phyloP scores from a whole-genome alignment of 2,113 vertebrate genomes.

The Morone chrysops region DNA sequence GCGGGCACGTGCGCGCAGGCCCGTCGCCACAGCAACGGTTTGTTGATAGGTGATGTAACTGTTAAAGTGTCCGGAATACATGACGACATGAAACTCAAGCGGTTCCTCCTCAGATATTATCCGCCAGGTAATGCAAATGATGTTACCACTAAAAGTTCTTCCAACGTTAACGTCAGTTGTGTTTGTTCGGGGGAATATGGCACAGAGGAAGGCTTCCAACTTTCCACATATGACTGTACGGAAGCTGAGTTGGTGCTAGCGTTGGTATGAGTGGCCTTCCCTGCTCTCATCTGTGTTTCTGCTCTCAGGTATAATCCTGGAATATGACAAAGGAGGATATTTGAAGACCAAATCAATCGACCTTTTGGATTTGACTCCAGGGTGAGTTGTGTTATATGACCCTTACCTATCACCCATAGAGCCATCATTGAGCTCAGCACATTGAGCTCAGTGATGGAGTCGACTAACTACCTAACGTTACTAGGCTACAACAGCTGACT shows the following conservation, averaged over 20 bases:
- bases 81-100: conserved; percentile 86
- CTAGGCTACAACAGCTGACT: too few relatives aligned
- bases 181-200: not conserved
- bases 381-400: conserved; percentile 69
- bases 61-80: too few relatives aligned
- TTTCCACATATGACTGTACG: too few relatives aligned
- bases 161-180: too few relatives aligned
- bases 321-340: conserved; percentile 88
- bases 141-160: not conserved
- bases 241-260: not conserved
- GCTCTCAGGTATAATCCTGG: conserved; percentile 90
- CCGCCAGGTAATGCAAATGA: conserved; percentile 88
- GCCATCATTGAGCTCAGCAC: too few relatives aligned
- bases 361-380: conserved; percentile 88
- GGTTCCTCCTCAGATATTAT: conserved; percentile 92
- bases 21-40: conserved; percentile 80
- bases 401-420: too few relatives aligned
- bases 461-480: too few relatives aligned
- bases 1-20: accelerated
- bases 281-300: not conserved
- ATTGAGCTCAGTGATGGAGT: too few relatives aligned
- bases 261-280: not conserved
- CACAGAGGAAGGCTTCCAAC: too few relatives aligned
- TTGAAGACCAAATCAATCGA: conserved; percentile 92
- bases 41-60: conserved; percentile 24